These are phyloP conservation scores for Philereme vetulata DNA, from an alignment of 2,888 invertebrate genomes.

Conservation along the genomic window DNA sequence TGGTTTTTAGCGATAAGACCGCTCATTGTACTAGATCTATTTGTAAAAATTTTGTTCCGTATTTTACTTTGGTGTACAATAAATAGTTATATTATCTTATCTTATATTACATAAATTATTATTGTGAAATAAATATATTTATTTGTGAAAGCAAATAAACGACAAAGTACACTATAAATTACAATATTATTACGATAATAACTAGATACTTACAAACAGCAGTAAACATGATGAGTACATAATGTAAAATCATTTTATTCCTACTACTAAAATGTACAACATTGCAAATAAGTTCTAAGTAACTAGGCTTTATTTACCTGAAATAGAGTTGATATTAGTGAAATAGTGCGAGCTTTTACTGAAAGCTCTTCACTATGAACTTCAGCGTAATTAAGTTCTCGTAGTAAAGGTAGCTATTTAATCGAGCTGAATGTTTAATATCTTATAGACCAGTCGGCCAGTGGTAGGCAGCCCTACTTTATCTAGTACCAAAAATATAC, in stretches of 20 bases:
- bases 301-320: slow-evolving; percentile 1
- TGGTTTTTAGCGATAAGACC: too few relatives aligned
- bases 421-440: not conserved
- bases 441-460: not conserved
- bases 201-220: slow-evolving; percentile 2
- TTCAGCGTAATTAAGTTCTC: slow-evolving; percentile 7
- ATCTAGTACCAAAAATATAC: too few relatives aligned
- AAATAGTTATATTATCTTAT: too few relatives aligned
- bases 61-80: too few relatives aligned
- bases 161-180: not conserved
- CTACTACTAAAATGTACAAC: not conserved
- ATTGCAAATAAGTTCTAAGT: not conserved
- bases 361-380: slow-evolving; percentile 5
- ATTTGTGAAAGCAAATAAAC: not conserved
- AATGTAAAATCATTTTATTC: slow-evolving; percentile 4
- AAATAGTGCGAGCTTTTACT: slow-evolving; percentile 1
- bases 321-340: slow-evolving; percentile 5
- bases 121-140: too few relatives aligned
- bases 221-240: slow-evolving; percentile 4
- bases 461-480: too few relatives aligned
- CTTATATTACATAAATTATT: not conserved
- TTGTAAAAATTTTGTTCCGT: too few relatives aligned
- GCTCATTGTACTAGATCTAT: too few relatives aligned
- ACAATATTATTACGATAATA: not conserved
- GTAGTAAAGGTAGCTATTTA: not conserved